Base-by-base conservation (phyloP, 2,888 invertebrate species). In the Gari tellinella region DNA sequence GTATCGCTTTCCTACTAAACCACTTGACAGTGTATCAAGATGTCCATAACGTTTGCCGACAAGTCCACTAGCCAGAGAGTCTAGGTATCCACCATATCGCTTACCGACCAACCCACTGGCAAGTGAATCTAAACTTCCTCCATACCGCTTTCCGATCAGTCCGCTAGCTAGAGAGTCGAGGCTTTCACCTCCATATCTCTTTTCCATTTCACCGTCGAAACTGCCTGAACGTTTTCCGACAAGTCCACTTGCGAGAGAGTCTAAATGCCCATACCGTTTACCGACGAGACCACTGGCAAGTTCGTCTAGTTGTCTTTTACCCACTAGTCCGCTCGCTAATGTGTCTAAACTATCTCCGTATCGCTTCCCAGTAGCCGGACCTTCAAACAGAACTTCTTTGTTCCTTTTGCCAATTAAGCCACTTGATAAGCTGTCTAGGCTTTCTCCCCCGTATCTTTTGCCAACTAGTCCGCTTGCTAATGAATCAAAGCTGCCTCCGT, bases 251-350 rank as follows among this genome's bases (percentile, higher is more conserved):
- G 67, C 67, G 14, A 67, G 38, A 38, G 53, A 41, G 19, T 67
- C 67, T 5, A 67, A 67, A 55, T 53, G 37, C n/a, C 67, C 40
- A 37, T 56, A 68, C 12, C 68, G 46, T 21, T 70, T 70, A 45
- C 57, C 69, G n/a, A 52, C 52, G 19, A 63, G 19, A 26, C 58
- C 63, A 17, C 57, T 69, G 1, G 69, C 69, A 14, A 69, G 31
- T 26, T 31, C 26, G 26, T 69, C 69, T 37, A 69, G 62, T 1
- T 53, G 38, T n/a, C 56, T 21, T 21, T 53, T 61, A 12, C 55
- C 55, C 0, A 52, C 53, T 1, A 51, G 48, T 8, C 67, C 61
- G 10, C 41, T 55, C 4, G 63, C 63, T 21, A 58, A 19, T 12
- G 40, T 15, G 38, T 61, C 49, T 15, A 61, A 61, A n/a, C 17